A percentile compares a stretch with the other conserved stretches of the same genome.
phyloP scores from a whole-genome alignment of 2,888 invertebrate genomes.

The Antheraea assamensis region DNA sequence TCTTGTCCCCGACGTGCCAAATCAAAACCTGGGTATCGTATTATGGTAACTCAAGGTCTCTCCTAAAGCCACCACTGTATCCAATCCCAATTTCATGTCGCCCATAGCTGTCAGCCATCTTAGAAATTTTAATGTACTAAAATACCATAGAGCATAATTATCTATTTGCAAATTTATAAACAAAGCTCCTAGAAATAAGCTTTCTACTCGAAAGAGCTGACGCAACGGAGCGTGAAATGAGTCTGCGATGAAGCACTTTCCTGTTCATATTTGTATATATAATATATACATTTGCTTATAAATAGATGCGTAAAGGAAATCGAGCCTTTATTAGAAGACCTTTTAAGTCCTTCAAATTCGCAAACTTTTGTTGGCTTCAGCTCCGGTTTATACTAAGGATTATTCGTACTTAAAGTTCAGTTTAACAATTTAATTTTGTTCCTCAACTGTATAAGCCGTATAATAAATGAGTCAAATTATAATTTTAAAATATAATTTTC shows the following conservation, averaged over 20 bases:
- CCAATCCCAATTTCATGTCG: neutral
- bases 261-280: constrained; percentile 8
- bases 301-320: constrained; percentile 12
- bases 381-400: constrained; percentile 8
- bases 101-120: neutral
- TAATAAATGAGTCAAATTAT: neutral
- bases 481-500: neutral
- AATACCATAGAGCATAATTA: neutral
- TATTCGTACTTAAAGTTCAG: constrained; percentile 9
- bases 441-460: neutral
- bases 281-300: constrained; percentile 10
- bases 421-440: neutral
- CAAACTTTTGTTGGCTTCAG: constrained; percentile 15
- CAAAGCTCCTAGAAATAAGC: constrained; percentile 4
- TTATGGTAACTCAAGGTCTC: too few relatives aligned
- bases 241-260: constrained; percentile 12
- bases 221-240: constrained; percentile 19
- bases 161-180: neutral
- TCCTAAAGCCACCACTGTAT: neutral
- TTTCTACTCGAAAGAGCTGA: constrained; percentile 1
- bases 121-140: neutral
- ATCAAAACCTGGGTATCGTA: too few relatives aligned
- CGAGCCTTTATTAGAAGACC: constrained; percentile 4
- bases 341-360: constrained; percentile 13
- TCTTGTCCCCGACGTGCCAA: too few relatives aligned